Evolutionary conservation across 2,113 vertebrate genomes (phyloP).

Genomic region (Panurus biarmicus): DNA sequence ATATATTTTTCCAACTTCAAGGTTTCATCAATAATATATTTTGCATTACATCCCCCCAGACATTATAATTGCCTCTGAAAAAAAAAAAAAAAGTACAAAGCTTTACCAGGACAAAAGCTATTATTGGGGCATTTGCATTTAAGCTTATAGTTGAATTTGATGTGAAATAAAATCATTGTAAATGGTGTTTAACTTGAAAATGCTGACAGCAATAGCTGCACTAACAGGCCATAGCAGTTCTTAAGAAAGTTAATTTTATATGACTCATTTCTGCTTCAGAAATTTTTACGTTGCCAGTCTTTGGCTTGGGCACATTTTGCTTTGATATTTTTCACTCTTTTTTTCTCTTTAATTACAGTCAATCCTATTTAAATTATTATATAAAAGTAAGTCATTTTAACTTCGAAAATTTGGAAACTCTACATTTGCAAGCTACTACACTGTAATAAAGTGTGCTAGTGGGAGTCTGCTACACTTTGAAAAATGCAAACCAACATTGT

Average conservation of each 20-base stretch:
- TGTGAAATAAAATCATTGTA: not conserved
- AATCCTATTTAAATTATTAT: not conserved
- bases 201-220: slow-evolving; percentile 13
- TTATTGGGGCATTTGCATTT: not conserved
- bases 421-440: not conserved
- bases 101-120: not conserved
- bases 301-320: not conserved
- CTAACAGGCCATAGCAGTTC: not conserved
- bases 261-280: not conserved
- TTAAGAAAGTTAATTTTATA: slow-evolving; percentile 38
- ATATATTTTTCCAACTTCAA: not conserved
- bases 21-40: not conserved
- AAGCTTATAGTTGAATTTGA: not conserved
- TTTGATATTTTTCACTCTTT: not conserved
- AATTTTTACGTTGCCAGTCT: not conserved
- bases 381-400: not conserved
- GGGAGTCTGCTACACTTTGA: not conserved
- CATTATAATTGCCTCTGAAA: not conserved
- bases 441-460: not conserved
- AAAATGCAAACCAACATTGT: not conserved
- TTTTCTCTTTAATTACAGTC: not conserved
- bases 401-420: not conserved
- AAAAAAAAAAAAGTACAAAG: not conserved
- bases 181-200: slow-evolving; percentile 30
- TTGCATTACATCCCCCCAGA: not conserved